Evolutionary conservation across 2,888 invertebrate genomes (phyloP).

Genomic region (Clanis bilineata): DNA sequence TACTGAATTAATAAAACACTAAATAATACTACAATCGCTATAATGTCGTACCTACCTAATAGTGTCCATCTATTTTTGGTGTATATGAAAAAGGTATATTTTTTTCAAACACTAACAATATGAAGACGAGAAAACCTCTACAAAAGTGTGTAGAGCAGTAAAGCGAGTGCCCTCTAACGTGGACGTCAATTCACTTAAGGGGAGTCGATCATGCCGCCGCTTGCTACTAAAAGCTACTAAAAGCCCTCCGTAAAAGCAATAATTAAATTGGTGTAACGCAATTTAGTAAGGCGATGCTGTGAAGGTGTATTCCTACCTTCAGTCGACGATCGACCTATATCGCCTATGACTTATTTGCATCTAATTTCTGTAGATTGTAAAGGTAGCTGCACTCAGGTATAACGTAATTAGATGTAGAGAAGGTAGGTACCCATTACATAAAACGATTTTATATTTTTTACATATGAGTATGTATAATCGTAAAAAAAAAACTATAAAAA

Average conservation of each 20-base stretch:
- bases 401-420: too few relatives aligned
- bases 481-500: too few relatives aligned
- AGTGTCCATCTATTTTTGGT: too few relatives aligned
- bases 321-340: slow-evolving; percentile 2
- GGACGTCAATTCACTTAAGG: slow-evolving; percentile 78
- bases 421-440: too few relatives aligned
- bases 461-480: too few relatives aligned
- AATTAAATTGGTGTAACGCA: slow-evolving; percentile 81
- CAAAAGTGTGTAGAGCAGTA: slow-evolving; percentile 43
- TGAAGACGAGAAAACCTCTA: not conserved
- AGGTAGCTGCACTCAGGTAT: too few relatives aligned
- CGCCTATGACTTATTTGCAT: not conserved
- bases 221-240: slow-evolving; percentile 82
- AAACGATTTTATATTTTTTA: too few relatives aligned
- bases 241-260: slow-evolving; percentile 83
- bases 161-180: slow-evolving; percentile 51
- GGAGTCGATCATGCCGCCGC: slow-evolving; percentile 76
- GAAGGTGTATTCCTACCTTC: slow-evolving; percentile 41
- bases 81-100: not conserved
- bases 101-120: too few relatives aligned
- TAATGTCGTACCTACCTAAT: too few relatives aligned
- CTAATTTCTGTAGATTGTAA: not conserved
- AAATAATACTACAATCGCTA: too few relatives aligned
- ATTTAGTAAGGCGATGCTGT: slow-evolving; percentile 76
- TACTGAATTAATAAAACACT: too few relatives aligned